A percentile compares a stretch with the other conserved stretches of the same genome.
Evolutionary conservation across 1,140 invertebrate species (phyloP).

Genomic region (Bombus affinis): DNA sequence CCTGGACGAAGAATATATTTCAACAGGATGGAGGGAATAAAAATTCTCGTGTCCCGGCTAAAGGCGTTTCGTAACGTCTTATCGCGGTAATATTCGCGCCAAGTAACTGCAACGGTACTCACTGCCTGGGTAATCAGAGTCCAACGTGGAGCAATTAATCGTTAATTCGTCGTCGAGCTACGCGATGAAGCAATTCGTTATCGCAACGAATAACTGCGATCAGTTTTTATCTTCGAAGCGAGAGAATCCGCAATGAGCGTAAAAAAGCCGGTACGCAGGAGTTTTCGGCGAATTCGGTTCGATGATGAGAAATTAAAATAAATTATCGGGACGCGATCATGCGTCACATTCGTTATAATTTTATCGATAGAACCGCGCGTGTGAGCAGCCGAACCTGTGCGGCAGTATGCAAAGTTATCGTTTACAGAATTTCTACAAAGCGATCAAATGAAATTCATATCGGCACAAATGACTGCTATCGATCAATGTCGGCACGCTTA

Average conservation of each 20-base stretch:
- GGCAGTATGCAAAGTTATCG: neutral
- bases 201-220: neutral
- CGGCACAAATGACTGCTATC: constrained; percentile 20
- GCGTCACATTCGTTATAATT: constrained; percentile 25
- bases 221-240: neutral
- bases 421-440: constrained; percentile 22
- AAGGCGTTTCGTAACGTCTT: neutral
- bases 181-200: constrained; percentile 16
- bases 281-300: neutral
- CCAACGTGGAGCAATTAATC: constrained; percentile 5
- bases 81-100: constrained; percentile 19
- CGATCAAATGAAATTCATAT: constrained; percentile 42
- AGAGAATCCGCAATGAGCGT: neutral
- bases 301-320: neutral
- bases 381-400: too few relatives aligned
- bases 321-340: neutral
- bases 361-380: neutral
- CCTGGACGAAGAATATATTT: constrained; percentile 7
- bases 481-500: constrained; percentile 19
- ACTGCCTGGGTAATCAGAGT: constrained; percentile 4
- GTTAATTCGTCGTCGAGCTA: constrained; percentile 25
- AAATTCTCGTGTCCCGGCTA: neutral
- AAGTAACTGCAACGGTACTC: neutral
- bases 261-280: too few relatives aligned
- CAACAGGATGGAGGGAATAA: neutral